These are phyloP conservation scores for Sycophila sp. DNA, from an alignment of 1,140 invertebrate genomes.

Conservation along the genomic window DNA sequence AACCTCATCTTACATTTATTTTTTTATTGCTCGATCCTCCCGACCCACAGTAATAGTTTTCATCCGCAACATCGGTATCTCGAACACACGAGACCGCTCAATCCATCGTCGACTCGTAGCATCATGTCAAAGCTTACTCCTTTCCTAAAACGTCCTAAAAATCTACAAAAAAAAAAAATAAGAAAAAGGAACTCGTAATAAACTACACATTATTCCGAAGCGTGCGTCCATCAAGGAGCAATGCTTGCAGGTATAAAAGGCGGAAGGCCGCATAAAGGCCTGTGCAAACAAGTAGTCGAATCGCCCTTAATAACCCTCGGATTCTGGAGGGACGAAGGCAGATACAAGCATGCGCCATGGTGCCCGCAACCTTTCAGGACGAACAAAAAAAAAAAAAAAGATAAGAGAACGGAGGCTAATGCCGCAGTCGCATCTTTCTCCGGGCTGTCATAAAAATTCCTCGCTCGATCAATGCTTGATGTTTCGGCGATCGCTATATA, in stretches of 20 bases:
- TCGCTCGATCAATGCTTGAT: slow-evolving; percentile 56
- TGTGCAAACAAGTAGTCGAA: slow-evolving; percentile 23
- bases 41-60: no score
- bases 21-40: no score
- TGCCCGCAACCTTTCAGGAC: neutral
- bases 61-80: no score
- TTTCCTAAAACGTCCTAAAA: no score
- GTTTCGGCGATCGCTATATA: slow-evolving; percentile 48
- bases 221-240: no score
- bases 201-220: neutral
- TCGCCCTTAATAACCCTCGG: neutral
- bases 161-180: neutral
- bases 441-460: slow-evolving; percentile 56
- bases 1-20: no score
- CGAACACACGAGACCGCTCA: no score
- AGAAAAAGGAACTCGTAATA: slow-evolving; percentile 10
- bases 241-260: neutral
- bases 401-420: no score
- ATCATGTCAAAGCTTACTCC: no score
- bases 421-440: neutral
- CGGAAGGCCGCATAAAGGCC: neutral
- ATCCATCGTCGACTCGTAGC: no score
- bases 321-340: neutral
- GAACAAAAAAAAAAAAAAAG: no score
- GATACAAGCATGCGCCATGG: neutral